phyloP scores from a whole-genome alignment of 2,797 vertebrate species.

The Eutrigla gurnardus region DNA sequence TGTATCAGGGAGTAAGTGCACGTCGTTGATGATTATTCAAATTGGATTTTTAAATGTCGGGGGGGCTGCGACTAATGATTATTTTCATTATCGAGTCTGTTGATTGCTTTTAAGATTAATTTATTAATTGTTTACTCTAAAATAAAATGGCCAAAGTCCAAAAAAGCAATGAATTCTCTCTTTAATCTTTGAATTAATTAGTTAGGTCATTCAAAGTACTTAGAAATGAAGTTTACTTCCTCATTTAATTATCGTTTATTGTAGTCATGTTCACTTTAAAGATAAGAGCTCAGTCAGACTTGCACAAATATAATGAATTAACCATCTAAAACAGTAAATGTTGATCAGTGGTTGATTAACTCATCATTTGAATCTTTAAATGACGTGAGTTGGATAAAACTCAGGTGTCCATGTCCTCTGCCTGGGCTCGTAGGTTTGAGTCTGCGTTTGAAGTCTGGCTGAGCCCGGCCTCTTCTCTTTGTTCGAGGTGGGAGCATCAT shows the following conservation, averaged over 20 bases:
- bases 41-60: not conserved
- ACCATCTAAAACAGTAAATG: not conserved
- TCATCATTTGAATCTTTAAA: not conserved
- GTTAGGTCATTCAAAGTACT: not conserved
- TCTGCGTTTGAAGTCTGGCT: conserved; percentile 71
- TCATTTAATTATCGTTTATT: not conserved
- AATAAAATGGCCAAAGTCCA: not conserved
- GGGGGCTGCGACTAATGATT: not conserved
- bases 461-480: conserved; percentile 69
- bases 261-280: not conserved
- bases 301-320: not conserved
- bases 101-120: not conserved
- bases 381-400: not conserved
- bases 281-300: too few relatives aligned
- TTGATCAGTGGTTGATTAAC: not conserved
- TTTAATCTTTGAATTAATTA: not conserved
- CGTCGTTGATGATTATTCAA: not conserved
- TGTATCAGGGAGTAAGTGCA: not conserved
- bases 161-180: not conserved
- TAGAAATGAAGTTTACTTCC: not conserved
- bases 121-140: not conserved
- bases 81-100: not conserved
- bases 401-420: not conserved
- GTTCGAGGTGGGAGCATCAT: conserved; percentile 80
- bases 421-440: conserved; percentile 15